phyloP scores from a whole-genome alignment of 92 coral and sea anemone species.

The Muricea muricata region DNA sequence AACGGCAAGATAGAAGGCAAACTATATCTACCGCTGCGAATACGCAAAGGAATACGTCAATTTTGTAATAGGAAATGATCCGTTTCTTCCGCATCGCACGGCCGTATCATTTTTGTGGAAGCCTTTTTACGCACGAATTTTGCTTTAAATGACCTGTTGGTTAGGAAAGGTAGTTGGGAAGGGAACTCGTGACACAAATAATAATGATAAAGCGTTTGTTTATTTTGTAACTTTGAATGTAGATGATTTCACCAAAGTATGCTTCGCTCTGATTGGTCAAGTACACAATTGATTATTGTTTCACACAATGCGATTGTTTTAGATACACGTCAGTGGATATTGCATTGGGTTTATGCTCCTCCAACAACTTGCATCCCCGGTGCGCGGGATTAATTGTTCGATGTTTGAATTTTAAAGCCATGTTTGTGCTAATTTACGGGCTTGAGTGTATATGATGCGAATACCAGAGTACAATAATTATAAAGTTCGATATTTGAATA shows the following conservation, averaged over 20 bases:
- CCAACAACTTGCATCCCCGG: not conserved
- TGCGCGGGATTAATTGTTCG: not conserved
- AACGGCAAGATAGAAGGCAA: no score
- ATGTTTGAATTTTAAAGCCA: not conserved
- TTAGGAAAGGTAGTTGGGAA: not conserved
- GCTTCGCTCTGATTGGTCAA: conserved; percentile 17
- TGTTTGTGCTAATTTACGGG: not conserved
- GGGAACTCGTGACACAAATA: not conserved
- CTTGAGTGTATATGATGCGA: not conserved
- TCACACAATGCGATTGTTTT: conserved; percentile 33
- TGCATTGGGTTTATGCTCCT: not conserved
- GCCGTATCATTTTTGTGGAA: not conserved
- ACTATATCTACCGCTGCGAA: not conserved
- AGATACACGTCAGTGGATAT: conserved; percentile 20
- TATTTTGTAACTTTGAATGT: conserved; percentile 18
- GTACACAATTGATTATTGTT: conserved; percentile 27
- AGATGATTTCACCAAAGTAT: conserved; percentile 29
- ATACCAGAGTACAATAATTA: no score
- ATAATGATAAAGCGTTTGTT: conserved; percentile 18
- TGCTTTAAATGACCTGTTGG: not conserved
- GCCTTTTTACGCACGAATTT: not conserved
- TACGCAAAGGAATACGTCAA: not conserved
- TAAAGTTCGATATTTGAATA: no score
- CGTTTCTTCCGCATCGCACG: not conserved
- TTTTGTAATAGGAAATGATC: not conserved